Evolutionary conservation across 2,113 vertebrate species (phyloP).

Genomic region (Acrocephalus kingi): DNA sequence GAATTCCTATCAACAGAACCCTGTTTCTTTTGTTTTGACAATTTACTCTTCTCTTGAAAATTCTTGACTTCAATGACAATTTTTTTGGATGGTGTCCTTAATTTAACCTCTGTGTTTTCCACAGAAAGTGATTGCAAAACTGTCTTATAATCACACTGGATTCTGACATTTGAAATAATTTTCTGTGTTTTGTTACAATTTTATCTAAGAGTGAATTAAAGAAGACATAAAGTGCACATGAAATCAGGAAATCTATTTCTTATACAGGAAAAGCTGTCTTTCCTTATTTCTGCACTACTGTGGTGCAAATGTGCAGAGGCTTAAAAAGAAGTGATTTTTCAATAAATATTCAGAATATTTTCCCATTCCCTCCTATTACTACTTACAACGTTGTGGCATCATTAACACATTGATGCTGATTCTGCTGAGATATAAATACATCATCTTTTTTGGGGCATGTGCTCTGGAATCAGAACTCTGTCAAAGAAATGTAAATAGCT

Average conservation of each 20-base stretch:
- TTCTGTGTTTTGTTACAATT: conserved; percentile 41
- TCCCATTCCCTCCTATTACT: conserved; percentile 43
- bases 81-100: conserved; percentile 25
- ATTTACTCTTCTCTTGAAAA: conserved; percentile 32
- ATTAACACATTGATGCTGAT: conserved; percentile 37
- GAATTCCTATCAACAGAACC: not conserved
- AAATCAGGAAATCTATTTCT: conserved; percentile 60
- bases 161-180: conserved; percentile 66
- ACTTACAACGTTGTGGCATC: conserved; percentile 45
- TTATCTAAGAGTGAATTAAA: conserved; percentile 22
- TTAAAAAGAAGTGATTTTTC: conserved; percentile 50
- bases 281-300: not conserved
- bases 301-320: not conserved
- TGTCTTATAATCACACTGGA: conserved; percentile 8
- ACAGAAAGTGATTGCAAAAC: conserved; percentile 46
- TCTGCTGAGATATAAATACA: conserved; percentile 59
- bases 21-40: not conserved
- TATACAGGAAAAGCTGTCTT: not conserved
- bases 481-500: conserved; percentile 34
- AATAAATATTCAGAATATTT: conserved; percentile 44
- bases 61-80: conserved; percentile 16
- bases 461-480: conserved; percentile 53
- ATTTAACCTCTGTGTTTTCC: conserved; percentile 21
- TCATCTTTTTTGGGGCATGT: conserved; percentile 14
- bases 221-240: not conserved